phyloP scores from a whole-genome alignment of 2,797 vertebrate species.

The Lutjanus campechanus region DNA sequence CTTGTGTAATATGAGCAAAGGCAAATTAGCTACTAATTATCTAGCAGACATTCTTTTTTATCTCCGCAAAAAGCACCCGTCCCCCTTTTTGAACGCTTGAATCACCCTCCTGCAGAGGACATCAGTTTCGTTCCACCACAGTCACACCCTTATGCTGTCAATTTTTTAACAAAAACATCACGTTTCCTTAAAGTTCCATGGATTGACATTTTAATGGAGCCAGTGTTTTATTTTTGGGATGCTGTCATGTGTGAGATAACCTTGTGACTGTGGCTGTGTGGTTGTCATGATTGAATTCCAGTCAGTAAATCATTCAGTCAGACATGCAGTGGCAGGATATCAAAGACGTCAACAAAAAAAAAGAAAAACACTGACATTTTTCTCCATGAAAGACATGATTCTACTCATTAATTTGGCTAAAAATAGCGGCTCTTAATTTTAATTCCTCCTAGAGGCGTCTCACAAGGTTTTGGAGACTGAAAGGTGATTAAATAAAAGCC shows the following conservation, averaged over 20 bases:
- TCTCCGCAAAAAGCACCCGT: constrained; percentile 1
- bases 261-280: constrained; percentile 61
- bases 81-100: rapidly evolving
- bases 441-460: constrained; percentile 11
- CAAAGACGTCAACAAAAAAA: constrained; percentile 24
- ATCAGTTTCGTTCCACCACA: not conserved
- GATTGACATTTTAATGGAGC: constrained; percentile 22
- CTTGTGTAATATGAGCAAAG: constrained; percentile 53
- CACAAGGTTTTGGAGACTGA: not conserved
- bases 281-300: constrained; percentile 62
- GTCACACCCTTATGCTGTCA: not conserved
- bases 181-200: not conserved
- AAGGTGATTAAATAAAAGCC: constrained; percentile 18
- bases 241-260: constrained; percentile 46
- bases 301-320: constrained; percentile 29
- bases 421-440: constrained; percentile 28
- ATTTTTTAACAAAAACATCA: not conserved
- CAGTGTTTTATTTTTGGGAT: constrained; percentile 49
- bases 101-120: not conserved
- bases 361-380: constrained; percentile 14
- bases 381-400: constrained; percentile 15
- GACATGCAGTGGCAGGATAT: constrained; percentile 36
- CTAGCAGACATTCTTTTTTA: constrained; percentile 19
- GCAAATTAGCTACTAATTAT: constrained; percentile 43
- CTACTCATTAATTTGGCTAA: constrained; percentile 41